These are phyloP conservation scores for Gallinago solitaria DNA, from an alignment of 2,797 vertebrate genomes.

Conservation along the genomic window DNA sequence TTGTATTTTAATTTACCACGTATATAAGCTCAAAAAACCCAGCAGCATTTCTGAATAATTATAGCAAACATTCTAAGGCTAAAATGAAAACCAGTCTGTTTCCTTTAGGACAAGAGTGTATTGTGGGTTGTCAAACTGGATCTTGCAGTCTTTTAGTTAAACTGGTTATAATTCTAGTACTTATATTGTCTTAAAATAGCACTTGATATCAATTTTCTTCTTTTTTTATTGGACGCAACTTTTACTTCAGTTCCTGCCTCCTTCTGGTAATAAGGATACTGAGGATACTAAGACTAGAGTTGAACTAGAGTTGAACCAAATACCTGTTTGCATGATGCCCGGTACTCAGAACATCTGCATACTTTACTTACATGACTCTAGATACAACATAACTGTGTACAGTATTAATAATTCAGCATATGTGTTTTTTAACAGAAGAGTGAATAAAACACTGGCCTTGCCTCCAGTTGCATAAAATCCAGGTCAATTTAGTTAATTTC, in stretches of 20 bases:
- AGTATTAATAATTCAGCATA: neutral
- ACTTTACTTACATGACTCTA: neutral
- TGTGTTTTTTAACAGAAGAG: neutral
- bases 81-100: neutral
- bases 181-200: neutral
- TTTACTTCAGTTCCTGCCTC: neutral
- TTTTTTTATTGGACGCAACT: neutral
- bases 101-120: neutral
- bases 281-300: neutral
- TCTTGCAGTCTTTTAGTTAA: neutral
- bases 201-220: neutral
- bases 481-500: neutral
- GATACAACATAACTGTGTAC: neutral
- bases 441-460: neutral
- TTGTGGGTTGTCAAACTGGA: neutral
- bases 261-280: neutral
- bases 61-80: neutral
- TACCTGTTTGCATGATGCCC: neutral
- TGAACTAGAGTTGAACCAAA: neutral
- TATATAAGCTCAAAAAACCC: neutral
- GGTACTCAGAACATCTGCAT: neutral
- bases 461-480: neutral
- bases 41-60: neutral
- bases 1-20: neutral
- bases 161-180: neutral